These are phyloP conservation scores for Melinopterus prodromus DNA, from an alignment of 2,888 invertebrate species.

Conservation along the genomic window DNA sequence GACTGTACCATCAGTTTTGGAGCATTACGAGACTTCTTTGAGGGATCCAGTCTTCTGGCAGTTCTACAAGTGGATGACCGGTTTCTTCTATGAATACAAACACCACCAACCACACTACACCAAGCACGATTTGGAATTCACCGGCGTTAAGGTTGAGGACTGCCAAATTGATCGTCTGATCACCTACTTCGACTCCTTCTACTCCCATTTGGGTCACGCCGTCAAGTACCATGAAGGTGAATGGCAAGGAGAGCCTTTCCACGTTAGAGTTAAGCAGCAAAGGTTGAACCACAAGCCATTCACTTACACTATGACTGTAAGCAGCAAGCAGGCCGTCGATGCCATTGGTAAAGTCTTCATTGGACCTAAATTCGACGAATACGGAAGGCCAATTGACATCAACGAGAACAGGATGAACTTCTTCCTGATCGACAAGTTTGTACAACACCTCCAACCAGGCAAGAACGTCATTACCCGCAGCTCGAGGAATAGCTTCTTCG, in stretches of 20 bases:
- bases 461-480: constrained; percentile 71
- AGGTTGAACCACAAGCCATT: constrained; percentile 74
- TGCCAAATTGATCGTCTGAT: constrained; percentile 71
- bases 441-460: constrained; percentile 67
- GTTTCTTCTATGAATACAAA: constrained; percentile 69
- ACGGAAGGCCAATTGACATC: constrained; percentile 66
- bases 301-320: constrained; percentile 65
- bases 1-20: constrained; percentile 68
- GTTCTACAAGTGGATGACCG: constrained; percentile 68
- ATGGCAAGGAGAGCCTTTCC: constrained; percentile 57
- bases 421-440: constrained; percentile 70
- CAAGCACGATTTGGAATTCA: constrained; percentile 66
- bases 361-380: constrained; percentile 73
- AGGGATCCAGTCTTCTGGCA: constrained; percentile 77
- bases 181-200: constrained; percentile 74
- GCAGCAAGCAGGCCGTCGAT: constrained; percentile 66
- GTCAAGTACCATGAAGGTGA: constrained; percentile 63
- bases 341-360: constrained; percentile 73
- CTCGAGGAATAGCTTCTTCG: constrained; percentile 61
- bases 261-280: constrained; percentile 67
- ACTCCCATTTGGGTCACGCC: constrained; percentile 68
- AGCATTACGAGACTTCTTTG: constrained; percentile 70
- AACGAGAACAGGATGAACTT: constrained; percentile 69
- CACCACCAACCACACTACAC: constrained; percentile 63
- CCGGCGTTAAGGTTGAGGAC: constrained; percentile 69